A percentile compares a stretch with the other conserved stretches of the same genome.
Evolutionary conservation across 2,888 invertebrate species (phyloP).

Genomic region (Thyatira batis): DNA sequence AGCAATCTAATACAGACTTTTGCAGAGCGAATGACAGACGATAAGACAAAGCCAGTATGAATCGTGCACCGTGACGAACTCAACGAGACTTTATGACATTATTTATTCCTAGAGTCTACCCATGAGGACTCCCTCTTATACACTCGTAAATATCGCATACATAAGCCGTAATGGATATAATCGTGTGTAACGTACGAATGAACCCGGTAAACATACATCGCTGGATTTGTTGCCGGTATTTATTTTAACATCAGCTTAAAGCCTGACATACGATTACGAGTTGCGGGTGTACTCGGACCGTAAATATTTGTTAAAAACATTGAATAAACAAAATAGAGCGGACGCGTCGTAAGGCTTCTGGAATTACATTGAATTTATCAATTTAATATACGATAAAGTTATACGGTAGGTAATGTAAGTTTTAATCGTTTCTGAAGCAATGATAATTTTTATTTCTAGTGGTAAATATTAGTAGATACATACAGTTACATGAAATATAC

Average conservation of each 20-base stretch:
- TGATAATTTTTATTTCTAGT: no score
- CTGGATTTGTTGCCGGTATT: constrained; percentile 55
- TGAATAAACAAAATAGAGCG: constrained; percentile 43
- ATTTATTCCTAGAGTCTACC: neutral
- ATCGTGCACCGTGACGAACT: no score
- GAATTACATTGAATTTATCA: neutral
- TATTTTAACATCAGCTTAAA: constrained; percentile 66
- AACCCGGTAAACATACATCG: constrained; percentile 36
- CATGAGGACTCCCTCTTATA: constrained; percentile 19
- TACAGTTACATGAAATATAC: no score
- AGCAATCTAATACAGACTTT: no score
- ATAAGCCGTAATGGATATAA: constrained; percentile 46
- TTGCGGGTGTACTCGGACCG: constrained; percentile 47
- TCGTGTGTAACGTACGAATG: constrained; percentile 49
- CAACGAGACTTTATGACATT: no score
- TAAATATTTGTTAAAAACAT: constrained; percentile 67
- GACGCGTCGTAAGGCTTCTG: neutral
- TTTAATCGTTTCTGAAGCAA: no score
- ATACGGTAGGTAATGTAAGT: no score
- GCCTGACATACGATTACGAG: constrained; percentile 66
- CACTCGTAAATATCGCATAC: constrained; percentile 29
- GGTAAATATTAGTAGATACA: no score
- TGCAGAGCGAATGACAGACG: no score
- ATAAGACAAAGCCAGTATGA: no score
- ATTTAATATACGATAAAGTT: no score